Percentiles rank a stretch among this genome's conserved stretches.
phyloP scores from a whole-genome alignment of 2,888 invertebrate species.

The Leucophora obtusa region DNA sequence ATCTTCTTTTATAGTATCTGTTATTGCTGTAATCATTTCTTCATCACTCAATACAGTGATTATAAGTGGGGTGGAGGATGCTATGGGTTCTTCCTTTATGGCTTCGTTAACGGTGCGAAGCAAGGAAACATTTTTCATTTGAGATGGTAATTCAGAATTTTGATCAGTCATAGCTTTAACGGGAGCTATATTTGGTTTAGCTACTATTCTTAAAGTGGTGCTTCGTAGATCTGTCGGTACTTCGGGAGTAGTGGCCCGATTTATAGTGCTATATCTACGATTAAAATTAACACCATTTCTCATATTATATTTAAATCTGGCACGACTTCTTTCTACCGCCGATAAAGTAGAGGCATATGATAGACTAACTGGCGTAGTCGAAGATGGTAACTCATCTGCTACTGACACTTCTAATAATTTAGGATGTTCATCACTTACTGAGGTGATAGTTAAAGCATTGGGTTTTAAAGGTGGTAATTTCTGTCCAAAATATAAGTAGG shows the following conservation, averaged over 20 bases:
- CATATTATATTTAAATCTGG: conserved; percentile 73
- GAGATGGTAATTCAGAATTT: conserved; percentile 15
- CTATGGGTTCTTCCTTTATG: background rate
- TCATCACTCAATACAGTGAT: conserved; percentile 75
- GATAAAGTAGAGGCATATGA: conserved; percentile 66
- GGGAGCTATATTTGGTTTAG: conserved; percentile 21
- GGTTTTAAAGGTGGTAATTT: conserved; percentile 80
- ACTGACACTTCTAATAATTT: conserved; percentile 82
- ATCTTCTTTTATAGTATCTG: conserved; percentile 3
- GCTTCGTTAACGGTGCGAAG: conserved; percentile 28
- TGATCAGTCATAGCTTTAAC: background rate
- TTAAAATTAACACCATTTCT: conserved; percentile 65
- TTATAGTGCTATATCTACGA: conserved; percentile 55
- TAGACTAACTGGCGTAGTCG: conserved; percentile 59
- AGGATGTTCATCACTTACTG: conserved; percentile 80
- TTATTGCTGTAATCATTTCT: conserved; percentile 67
- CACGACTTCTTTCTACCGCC: conserved; percentile 71
- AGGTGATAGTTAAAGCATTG: conserved; percentile 76
- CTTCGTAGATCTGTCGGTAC: conserved; percentile 40
- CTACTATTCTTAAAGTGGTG: conserved; percentile 41
- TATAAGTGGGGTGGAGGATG: conserved; percentile 73
- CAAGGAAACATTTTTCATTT: conserved; percentile 18
- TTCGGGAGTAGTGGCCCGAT: conserved; percentile 44
- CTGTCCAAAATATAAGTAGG: conserved; percentile 86
- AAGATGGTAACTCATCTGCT: conserved; percentile 70